A percentile compares a stretch with the other conserved stretches of the same genome.
Conservation (phyloP, 2,797 vertebrate species). For the Nasua narica region DNA sequence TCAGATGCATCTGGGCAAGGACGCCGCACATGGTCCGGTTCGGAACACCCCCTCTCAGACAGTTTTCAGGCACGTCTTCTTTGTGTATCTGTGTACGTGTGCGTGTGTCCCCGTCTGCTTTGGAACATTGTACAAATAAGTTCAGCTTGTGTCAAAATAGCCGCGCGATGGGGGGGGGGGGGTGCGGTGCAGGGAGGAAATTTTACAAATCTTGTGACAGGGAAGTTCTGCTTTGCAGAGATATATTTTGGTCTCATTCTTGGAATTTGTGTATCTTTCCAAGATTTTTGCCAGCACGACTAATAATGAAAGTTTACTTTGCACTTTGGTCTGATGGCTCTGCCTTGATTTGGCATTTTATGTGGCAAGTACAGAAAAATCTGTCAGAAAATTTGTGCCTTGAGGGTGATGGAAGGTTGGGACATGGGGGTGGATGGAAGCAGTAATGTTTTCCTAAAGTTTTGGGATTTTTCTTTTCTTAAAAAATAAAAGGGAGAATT, state of each 20-base stretch:
- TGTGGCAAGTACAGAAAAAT: neutral
- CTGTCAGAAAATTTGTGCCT: constrained; percentile 30
- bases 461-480: neutral
- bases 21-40: constrained; percentile 3
- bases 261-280: constrained; percentile 73
- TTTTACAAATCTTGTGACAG: constrained; percentile 41
- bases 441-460: neutral
- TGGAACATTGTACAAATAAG: constrained; percentile 58
- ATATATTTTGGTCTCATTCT: constrained; percentile 70
- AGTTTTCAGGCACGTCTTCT: constrained; percentile 27
- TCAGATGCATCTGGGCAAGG: neutral
- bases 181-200: neutral
- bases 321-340: constrained; percentile 18
- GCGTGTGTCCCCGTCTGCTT: constrained; percentile 26
- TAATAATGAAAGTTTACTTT: constrained; percentile 73
- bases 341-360: neutral
- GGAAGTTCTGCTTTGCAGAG: constrained; percentile 69
- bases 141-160: constrained; percentile 52
- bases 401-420: neutral
- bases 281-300: constrained; percentile 68
- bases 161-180: neutral
- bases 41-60: neutral
- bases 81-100: constrained; percentile 15
- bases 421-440: neutral
- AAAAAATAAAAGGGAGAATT: neutral